These are phyloP conservation scores for Gouania willdenowi DNA, from an alignment of 2,797 vertebrate genomes.

Conservation along the genomic window DNA sequence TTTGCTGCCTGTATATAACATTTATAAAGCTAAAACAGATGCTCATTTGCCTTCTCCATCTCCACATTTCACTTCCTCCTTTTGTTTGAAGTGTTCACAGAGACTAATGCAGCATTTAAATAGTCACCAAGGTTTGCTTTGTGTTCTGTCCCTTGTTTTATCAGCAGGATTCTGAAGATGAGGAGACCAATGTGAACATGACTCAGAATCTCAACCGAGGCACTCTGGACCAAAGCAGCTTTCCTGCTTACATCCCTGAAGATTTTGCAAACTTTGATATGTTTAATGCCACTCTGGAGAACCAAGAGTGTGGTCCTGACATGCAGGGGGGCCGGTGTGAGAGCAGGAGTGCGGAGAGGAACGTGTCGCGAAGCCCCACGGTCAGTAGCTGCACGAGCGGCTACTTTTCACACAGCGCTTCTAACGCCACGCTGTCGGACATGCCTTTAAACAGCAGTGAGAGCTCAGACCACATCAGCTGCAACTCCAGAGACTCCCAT, in stretches of 20 bases:
- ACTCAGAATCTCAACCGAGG: conserved; percentile 52
- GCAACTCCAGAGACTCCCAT: conserved; percentile 67
- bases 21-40: too few species aligned
- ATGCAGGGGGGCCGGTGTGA: conserved; percentile 37
- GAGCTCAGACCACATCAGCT: conserved; percentile 87
- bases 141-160: too few species aligned
- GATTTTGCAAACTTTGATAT: conserved; percentile 97
- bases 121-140: too few species aligned
- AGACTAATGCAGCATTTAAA: too few species aligned
- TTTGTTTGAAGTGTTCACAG: too few species aligned
- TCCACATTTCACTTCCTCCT: conserved; percentile 20
- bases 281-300: conserved; percentile 92
- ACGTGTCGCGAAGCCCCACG: conserved; percentile 89
- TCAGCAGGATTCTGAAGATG: conserved; percentile 92
- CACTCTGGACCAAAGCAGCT: conserved; percentile 66
- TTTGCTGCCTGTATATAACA: too few species aligned
- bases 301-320: conserved; percentile 58
- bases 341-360: conserved; percentile 70
- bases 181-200: conserved; percentile 77
- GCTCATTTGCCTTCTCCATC: conserved; percentile 29
- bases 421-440: conserved; percentile 91
- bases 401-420: conserved; percentile 97
- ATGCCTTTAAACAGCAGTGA: conserved; percentile 86
- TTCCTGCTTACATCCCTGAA: conserved; percentile 86
- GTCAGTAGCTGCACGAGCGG: conserved; percentile 96